Conservation (phyloP, 2,888 invertebrate genomes). For the Lysandra coridon region DNA sequence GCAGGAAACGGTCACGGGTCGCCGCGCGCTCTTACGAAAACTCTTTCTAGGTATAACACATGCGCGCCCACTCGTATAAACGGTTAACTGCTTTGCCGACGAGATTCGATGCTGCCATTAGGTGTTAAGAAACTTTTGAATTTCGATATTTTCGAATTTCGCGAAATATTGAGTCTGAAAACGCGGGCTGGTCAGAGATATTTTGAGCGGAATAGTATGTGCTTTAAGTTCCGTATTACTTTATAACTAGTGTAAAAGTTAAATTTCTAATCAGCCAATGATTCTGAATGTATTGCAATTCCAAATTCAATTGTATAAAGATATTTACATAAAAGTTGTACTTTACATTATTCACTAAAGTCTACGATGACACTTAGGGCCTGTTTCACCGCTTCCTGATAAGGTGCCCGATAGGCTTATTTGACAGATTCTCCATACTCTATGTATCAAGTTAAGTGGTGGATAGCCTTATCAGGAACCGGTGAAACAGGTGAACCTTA, state of each 20-base stretch:
- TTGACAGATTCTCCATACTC: too few relatives aligned
- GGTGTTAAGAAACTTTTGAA: neutral
- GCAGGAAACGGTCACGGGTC: slow-evolving; percentile 78
- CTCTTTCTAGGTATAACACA: slow-evolving; percentile 57
- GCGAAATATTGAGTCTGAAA: neutral
- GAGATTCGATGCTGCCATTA: slow-evolving; percentile 31
- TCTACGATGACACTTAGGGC: neutral
- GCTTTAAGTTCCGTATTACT: neutral
- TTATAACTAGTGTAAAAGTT: too few relatives aligned
- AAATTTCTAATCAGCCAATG: neutral
- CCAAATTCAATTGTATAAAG: neutral
- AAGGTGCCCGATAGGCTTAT: too few relatives aligned
- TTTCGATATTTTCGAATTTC: neutral
- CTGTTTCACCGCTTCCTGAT: too few relatives aligned
- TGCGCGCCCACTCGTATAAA: slow-evolving; percentile 38
- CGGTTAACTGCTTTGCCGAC: slow-evolving; percentile 37
- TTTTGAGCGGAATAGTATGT: neutral
- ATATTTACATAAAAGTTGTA: neutral
- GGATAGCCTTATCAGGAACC: too few relatives aligned
- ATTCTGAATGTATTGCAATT: neutral
- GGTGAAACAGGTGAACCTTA: too few relatives aligned
- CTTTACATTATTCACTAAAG: neutral
- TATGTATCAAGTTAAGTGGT: too few relatives aligned
- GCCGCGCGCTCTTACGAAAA: slow-evolving; percentile 75
- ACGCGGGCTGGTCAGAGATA: neutral